These are phyloP conservation scores for Myiotriccus ornatus DNA, from an alignment of 2,797 vertebrate species.

Conservation along the genomic window DNA sequence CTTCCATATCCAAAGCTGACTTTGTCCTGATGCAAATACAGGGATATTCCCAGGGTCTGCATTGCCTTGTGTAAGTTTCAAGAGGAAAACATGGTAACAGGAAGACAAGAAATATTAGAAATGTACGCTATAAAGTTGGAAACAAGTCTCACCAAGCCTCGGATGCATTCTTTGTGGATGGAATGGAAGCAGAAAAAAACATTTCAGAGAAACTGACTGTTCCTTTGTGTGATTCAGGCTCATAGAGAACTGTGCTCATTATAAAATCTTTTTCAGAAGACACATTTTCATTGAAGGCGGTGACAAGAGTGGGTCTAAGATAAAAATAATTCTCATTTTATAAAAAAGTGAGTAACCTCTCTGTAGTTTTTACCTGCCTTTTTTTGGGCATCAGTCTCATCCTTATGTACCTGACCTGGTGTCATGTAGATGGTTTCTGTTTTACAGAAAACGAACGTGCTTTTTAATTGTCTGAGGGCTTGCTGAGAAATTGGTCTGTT, in stretches of 20 bases:
- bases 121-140: neutral
- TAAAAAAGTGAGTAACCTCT: neutral
- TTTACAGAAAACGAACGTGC: neutral
- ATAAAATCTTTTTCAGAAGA: neutral
- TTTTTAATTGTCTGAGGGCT: neutral
- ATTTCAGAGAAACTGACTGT: neutral
- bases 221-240: neutral
- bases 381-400: no score
- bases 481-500: constrained; percentile 24
- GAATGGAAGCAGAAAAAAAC: neutral
- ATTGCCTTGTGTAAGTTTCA: neutral
- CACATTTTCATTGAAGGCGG: neutral
- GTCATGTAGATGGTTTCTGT: neutral
- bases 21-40: neutral
- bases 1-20: neutral
- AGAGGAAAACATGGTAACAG: neutral
- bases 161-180: neutral
- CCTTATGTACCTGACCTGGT: neutral
- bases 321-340: neutral
- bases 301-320: neutral
- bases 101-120: neutral
- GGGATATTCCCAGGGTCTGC: neutral
- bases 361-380: no score
- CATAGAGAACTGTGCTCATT: neutral
- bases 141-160: neutral